Percentiles rank a stretch among this genome's conserved stretches.
These are phyloP conservation scores for Chloroceryle inda DNA, from an alignment of 2,797 vertebrate species.

Conservation along the genomic window DNA sequence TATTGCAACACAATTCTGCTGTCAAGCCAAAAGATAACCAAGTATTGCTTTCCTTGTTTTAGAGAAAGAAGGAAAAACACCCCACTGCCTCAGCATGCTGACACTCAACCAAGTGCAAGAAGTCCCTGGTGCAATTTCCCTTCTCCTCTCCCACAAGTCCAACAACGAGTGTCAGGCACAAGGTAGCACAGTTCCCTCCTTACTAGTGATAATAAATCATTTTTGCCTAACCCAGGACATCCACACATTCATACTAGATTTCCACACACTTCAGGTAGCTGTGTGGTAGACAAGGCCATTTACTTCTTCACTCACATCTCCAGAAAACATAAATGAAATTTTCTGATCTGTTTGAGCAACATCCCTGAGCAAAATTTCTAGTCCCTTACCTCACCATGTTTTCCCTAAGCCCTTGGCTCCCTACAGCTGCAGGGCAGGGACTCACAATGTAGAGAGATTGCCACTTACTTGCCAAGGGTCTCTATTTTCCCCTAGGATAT, in stretches of 20 bases:
- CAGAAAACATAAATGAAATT: not conserved
- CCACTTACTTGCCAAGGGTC: not conserved
- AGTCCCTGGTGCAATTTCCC: not conserved
- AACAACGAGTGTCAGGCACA: not conserved
- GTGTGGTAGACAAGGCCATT: not conserved
- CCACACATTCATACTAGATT: not conserved
- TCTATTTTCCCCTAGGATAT: not conserved
- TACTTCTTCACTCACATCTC: not conserved
- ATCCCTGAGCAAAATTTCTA: not conserved
- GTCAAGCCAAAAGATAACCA: not conserved
- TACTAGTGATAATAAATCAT: not conserved
- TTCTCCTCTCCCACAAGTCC: not conserved
- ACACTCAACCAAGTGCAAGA: not conserved
- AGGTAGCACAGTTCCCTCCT: not conserved
- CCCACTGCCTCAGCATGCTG: not conserved
- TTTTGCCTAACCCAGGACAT: not conserved
- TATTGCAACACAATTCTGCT: not conserved
- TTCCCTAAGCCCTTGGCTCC: not conserved
- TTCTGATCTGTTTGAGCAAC: not conserved
- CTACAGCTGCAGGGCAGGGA: not conserved
- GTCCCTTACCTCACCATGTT: not conserved
- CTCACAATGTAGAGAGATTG: not conserved
- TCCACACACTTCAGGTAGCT: not conserved
- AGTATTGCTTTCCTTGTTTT: not conserved
- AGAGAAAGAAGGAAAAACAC: not conserved